Evolutionary conservation across 1,140 invertebrate genomes (phyloP), one percentile per base, ranked within the genome.

Genomic region (Phortica variegata): DNA sequence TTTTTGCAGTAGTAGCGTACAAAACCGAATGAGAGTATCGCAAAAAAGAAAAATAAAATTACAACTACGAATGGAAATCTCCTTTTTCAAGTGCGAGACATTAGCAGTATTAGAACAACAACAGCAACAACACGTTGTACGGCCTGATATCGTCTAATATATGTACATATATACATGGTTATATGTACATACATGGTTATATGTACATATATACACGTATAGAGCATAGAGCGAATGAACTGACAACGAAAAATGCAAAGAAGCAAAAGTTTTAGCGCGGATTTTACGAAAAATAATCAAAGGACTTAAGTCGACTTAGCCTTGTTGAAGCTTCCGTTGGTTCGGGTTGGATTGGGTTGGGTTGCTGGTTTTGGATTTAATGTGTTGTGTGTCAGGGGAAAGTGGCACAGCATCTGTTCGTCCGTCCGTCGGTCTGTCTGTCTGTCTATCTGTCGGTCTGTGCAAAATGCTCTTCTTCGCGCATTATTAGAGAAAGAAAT

Each of bases 81-180:
- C n/a, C n/a, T 62, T 65, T 65, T 66, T 65, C 53, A 63, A 66
- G 63, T 66, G 59, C 62, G 51, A 66, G 62, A 60, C 59, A 66
- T 66, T 66, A 66, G 59, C 59, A 68, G 63, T 60, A 68, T 68
- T 68, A 68, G 54, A 57, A 46, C 48, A 57, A 52, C 47, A 61
- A 60, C 57, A 59, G 40, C 32, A 56, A 51, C 45, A 49, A 40
- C 37, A 17, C 23, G 33, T 34, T 10, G 33, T 15, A 34, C 33
- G 13, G 16, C 33, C 12, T 10, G 33, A 34, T 43, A 43, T 29
- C 26, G 44, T 49, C 41, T 36, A 51, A 60, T 26, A 60, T 49
- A 60, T 47, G 58, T 47, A 49, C 46, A 47, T 43, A 57, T 21
- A 43, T 52, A 21, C 33, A 23, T 39, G 44, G 19, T 19, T 10